phyloP scores from a whole-genome alignment of 2,888 invertebrate species.

The Quadroppia sp. region DNA sequence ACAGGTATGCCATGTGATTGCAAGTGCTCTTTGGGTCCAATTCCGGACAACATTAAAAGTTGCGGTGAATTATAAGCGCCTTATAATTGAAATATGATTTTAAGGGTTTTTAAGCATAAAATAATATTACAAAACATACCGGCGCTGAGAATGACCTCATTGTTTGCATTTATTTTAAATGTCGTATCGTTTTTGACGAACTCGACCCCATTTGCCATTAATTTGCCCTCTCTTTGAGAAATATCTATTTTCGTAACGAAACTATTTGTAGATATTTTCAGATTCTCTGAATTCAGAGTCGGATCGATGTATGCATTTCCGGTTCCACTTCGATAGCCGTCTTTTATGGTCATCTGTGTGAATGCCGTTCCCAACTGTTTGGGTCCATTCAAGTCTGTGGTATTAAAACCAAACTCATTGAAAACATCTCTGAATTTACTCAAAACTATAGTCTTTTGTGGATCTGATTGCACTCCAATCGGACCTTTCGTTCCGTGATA shows the following conservation, averaged over 20 bases:
- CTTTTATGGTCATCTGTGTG: background rate
- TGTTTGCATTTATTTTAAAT: background rate
- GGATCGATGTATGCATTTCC: background rate
- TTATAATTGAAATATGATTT: background rate
- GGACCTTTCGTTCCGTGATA: background rate
- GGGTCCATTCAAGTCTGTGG: background rate
- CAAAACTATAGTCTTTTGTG: background rate
- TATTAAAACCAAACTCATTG: background rate
- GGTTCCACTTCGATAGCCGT: background rate
- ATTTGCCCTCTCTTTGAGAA: background rate
- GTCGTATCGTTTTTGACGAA: background rate
- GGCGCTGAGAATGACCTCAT: background rate
- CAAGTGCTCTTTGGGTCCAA: background rate
- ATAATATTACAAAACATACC: background rate
- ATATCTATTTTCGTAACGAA: background rate
- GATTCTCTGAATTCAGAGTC: background rate
- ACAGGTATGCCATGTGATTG: background rate
- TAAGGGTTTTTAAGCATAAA: background rate
- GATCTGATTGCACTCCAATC: background rate
- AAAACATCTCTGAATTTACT: background rate
- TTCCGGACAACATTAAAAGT: conserved; percentile 14
- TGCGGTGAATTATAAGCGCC: background rate
- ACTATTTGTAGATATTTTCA: background rate
- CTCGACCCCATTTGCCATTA: background rate
- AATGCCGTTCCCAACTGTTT: background rate